Conservation (phyloP, 30 jellyfish, hydroid and myxozoan genomes). For the Chironex yamaguchii region DNA sequence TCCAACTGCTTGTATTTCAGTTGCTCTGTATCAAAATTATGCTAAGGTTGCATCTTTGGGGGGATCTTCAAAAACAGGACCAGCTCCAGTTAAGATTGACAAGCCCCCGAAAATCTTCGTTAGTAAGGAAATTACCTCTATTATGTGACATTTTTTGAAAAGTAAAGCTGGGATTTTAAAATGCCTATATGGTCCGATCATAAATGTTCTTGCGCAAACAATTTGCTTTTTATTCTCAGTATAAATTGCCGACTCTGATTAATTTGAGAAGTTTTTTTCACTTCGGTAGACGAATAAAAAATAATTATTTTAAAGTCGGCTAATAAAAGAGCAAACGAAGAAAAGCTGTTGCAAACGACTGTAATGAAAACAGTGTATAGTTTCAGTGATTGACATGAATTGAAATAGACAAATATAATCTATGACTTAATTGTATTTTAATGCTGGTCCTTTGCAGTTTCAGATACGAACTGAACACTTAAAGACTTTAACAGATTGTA, state of each 20-base stretch:
- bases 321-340: conserved; percentile 78
- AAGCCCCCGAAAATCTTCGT: too few species aligned
- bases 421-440: conserved; percentile 80
- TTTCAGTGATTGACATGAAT: conserved; percentile 86
- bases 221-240: neutral
- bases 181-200: neutral
- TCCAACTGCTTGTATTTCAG: too few species aligned
- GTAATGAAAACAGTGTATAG: conserved; percentile 76
- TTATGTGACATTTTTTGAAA: neutral
- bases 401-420: conserved; percentile 85
- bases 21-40: too few species aligned
- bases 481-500: neutral
- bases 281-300: neutral
- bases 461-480: neutral
- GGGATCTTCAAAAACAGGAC: too few species aligned
- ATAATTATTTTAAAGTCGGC: conserved; percentile 75
- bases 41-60: too few species aligned
- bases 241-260: neutral
- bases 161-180: neutral
- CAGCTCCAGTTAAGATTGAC: too few species aligned
- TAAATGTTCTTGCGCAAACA: neutral
- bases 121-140: neutral
- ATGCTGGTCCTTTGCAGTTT: conserved; percentile 55
- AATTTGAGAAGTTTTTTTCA: neutral
- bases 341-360: conserved; percentile 72